Evolutionary conservation across 2,113 vertebrate genomes (phyloP).

Genomic region (Girardinichthys multiradiatus): DNA sequence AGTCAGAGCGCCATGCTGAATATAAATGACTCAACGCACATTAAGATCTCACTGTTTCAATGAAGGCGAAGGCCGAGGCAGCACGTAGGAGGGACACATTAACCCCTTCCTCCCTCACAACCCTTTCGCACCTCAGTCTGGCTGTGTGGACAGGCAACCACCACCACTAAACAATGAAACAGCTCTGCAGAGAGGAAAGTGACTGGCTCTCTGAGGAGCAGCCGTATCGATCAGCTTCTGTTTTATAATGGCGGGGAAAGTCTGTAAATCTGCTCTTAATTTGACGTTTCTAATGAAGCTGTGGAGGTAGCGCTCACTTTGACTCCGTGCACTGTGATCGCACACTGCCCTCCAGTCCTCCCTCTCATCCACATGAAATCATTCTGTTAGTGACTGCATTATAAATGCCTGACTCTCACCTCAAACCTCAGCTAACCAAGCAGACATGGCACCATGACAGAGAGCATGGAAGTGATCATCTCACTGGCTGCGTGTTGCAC

Average conservation of each 20-base stretch:
- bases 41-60: conserved; percentile 66
- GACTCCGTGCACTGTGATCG: conserved; percentile 1
- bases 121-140: conserved; percentile 25
- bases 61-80: conserved; percentile 43
- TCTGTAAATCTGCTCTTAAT: conserved; percentile 13
- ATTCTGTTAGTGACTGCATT: neutral
- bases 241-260: conserved; percentile 2
- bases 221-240: conserved; percentile 13
- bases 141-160: conserved; percentile 31
- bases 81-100: conserved; percentile 58
- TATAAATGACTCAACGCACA: conserved; percentile 67
- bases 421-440: conserved; percentile 5
- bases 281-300: conserved; percentile 16
- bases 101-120: conserved; percentile 41
- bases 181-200: conserved; percentile 26
- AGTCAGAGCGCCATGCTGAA: conserved; percentile 59
- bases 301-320: conserved; percentile 10
- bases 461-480: conserved; percentile 12
- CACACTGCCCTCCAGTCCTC: neutral
- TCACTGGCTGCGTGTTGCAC: conserved; percentile 30
- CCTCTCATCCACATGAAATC: conserved; percentile 19
- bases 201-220: neutral
- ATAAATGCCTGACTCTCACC: neutral
- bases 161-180: conserved; percentile 13
- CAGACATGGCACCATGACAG: conserved; percentile 37